These are phyloP conservation scores for Ashinkailepas kermadecensis DNA, from an alignment of 2,888 invertebrate species.

Conservation along the genomic window DNA sequence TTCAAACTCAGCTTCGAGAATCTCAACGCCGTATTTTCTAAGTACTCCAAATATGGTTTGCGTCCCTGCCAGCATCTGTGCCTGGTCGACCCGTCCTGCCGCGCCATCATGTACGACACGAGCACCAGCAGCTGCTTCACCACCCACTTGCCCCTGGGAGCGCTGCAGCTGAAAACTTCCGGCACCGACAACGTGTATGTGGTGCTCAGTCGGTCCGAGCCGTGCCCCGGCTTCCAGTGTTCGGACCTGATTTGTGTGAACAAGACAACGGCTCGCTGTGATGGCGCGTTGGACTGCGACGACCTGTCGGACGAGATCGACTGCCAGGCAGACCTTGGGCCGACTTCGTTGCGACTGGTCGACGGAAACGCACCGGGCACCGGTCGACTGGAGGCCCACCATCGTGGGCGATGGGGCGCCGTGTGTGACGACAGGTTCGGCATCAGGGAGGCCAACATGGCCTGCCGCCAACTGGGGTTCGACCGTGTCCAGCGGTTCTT, in stretches of 20 bases:
- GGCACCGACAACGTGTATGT: background rate
- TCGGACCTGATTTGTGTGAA: background rate
- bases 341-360: background rate
- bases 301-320: constrained; percentile 6
- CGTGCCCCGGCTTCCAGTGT: background rate
- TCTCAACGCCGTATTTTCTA: background rate
- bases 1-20: too few species aligned
- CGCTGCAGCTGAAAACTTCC: too few species aligned
- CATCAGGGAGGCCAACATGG: background rate
- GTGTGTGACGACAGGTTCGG: constrained; percentile 6
- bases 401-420: constrained; percentile 6
- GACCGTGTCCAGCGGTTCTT: background rate
- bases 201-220: background rate
- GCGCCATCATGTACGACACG: too few species aligned
- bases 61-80: background rate
- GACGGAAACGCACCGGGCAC: background rate
- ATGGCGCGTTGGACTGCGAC: background rate
- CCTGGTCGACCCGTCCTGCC: background rate
- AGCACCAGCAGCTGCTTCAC: background rate
- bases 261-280: background rate
- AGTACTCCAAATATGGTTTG: too few species aligned
- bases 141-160: background rate
- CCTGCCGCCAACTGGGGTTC: constrained; percentile 17
- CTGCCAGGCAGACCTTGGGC: background rate
- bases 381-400: background rate